A percentile compares a stretch with the other conserved stretches of the same genome.
These are phyloP conservation scores for Anodontia alba DNA, from an alignment of 2,888 invertebrate genomes.

Conservation along the genomic window DNA sequence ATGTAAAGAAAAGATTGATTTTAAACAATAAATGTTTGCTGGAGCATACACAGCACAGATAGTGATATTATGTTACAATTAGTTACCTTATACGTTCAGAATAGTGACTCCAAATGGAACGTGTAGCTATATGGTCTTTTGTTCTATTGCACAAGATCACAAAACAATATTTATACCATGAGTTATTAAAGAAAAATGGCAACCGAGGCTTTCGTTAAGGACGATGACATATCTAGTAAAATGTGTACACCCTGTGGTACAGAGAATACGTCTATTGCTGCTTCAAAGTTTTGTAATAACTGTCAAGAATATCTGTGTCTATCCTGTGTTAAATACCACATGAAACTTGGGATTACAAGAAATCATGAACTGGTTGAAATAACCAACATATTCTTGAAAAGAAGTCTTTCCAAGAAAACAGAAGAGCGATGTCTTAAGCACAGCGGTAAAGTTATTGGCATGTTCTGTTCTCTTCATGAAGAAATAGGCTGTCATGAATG, in stretches of 20 bases:
- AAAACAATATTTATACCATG: no score
- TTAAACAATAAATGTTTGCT: no score
- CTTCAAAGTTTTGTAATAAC: background rate
- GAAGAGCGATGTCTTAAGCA: constrained; percentile 10
- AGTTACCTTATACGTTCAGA: no score
- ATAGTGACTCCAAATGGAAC: no score
- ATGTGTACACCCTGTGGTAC: background rate
- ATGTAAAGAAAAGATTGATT: no score
- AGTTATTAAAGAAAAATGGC: background rate
- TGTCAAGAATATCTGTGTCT: background rate
- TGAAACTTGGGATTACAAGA: background rate
- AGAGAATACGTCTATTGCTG: background rate
- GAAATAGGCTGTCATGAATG: constrained; percentile 14
- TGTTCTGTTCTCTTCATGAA: constrained; percentile 1
- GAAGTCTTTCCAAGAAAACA: no score
- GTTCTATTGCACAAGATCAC: no score
- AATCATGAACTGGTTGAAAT: background rate
- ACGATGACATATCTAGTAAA: background rate
- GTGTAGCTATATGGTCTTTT: no score
- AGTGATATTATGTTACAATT: no score
- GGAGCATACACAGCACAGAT: no score
- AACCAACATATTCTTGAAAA: background rate
- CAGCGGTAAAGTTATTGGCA: background rate
- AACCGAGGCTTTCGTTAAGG: constrained; percentile 27
- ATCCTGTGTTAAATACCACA: background rate